Evolutionary conservation across 2,888 invertebrate genomes (phyloP).

Genomic region (Drosophila acutilabella): DNA sequence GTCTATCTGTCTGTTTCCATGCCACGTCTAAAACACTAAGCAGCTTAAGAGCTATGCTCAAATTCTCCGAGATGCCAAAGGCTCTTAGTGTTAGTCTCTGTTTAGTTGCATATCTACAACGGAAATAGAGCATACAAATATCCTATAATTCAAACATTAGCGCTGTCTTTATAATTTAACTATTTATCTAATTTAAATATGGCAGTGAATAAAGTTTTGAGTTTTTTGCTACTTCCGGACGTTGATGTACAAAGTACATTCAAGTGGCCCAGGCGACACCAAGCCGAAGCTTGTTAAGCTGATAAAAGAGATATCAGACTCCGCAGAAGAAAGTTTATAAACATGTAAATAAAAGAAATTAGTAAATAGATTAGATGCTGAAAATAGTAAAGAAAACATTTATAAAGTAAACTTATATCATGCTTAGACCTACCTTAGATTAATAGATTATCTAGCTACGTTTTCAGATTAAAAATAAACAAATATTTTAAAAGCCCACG

Average conservation of each 20-base stretch:
- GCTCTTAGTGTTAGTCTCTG: slow-evolving; percentile 19
- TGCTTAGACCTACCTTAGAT: too few species aligned
- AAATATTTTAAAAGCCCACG: too few species aligned
- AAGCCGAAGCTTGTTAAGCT: background rate
- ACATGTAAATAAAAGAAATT: too few species aligned
- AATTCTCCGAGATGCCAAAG: slow-evolving; percentile 43
- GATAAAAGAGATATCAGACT: too few species aligned
- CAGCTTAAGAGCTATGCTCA: slow-evolving; percentile 48
- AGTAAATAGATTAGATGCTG: too few species aligned
- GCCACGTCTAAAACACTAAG: slow-evolving; percentile 42
- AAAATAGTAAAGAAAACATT: too few species aligned
- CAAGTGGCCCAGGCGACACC: background rate
- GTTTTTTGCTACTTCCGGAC: background rate
- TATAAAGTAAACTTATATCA: too few species aligned
- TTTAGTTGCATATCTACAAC: slow-evolving; percentile 18
- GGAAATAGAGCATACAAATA: background rate
- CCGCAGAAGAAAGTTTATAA: too few species aligned
- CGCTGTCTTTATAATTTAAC: background rate
- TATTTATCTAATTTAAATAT: too few species aligned
- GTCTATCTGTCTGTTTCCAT: background rate
- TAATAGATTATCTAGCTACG: too few species aligned
- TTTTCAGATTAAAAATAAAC: too few species aligned
- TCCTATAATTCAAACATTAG: background rate
- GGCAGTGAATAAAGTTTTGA: background rate
- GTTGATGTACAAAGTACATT: background rate